Base-by-base conservation (phyloP, 2,113 vertebrate genomes). In the Pseudorasbora parva region DNA sequence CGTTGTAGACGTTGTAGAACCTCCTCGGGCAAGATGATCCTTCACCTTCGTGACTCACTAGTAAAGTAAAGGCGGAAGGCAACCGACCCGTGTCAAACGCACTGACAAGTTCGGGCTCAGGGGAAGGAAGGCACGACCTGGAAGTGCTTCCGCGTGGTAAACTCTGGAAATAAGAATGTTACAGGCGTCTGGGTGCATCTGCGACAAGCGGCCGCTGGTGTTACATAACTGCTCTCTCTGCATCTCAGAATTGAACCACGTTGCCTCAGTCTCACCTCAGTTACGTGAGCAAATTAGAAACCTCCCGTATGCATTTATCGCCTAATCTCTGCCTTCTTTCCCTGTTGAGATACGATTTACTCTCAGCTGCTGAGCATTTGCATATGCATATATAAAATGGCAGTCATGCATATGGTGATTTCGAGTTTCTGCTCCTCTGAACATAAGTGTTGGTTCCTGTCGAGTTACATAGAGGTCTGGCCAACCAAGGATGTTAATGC, bases 51-150 rank as follows among this genome's bases (percentile, higher is more conserved):
- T 83, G 45, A 45, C 43, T 81, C 21, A 43, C 12, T 25, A 72
- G 30, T 59, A 27, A 59, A 71, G 41, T 59, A n/a, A 59, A 17
- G 15, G 25, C 4, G 30, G 54, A 47, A 57, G 23, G 10, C 51
- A 77, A 19, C 49, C 15, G 23, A 59, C 41, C 15, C 45, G 14
- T 59, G 57, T 72, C 37, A 30, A 49, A 45, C 3, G 12, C 19
- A 4, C 30, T 12, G 54, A 51, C 60, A 37, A n/a, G n/a, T 17
- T 84, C 10, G 5, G 64, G 75, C 49, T 60, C 45, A 49, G 69
- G 77, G 47, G 41, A 83, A 37, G 8, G 62, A 71, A 72, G 78
- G 25, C 27, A n/a, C 84, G 80, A 88, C 72, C 84, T 83, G 72
- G 75, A 81, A 82, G 60, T 66, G 33, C 82, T 45, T 86, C 23